Percentiles rank a stretch among this genome's conserved stretches.
Conservation (phyloP, 2,797 vertebrate genomes). For the Anguilla pacifica region DNA sequence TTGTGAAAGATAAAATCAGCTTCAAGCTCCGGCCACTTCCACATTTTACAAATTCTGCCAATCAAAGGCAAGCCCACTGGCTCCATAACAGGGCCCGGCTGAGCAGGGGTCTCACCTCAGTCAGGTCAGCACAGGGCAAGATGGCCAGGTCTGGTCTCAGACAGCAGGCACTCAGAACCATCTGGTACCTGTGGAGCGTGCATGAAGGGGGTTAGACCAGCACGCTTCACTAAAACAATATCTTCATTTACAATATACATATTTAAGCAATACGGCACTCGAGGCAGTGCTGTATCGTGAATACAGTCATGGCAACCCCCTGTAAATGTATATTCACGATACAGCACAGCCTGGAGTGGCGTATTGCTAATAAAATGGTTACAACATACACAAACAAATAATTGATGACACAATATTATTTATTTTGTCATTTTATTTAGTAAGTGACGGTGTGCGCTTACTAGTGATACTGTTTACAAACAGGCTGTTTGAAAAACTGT, state of each 20-base stretch:
- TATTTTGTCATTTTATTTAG: no score
- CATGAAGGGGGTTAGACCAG: neutral
- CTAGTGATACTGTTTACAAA: no score
- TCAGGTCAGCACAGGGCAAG: constrained; percentile 85
- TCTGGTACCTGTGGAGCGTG: constrained; percentile 77
- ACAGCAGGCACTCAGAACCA: constrained; percentile 83
- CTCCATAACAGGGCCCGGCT: neutral
- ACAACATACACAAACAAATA: no score
- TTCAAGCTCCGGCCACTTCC: neutral
- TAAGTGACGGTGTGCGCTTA: no score
- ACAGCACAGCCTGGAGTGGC: no score
- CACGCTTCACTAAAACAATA: neutral
- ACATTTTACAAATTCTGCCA: neutral
- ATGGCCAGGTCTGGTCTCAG: constrained; percentile 84
- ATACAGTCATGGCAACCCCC: no score
- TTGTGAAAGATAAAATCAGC: neutral
- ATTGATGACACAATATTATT: no score
- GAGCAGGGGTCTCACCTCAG: constrained; percentile 75
- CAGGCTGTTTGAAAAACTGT: no score
- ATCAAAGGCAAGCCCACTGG: neutral
- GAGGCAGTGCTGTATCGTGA: no score
- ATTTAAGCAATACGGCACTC: neutral
- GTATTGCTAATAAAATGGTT: no score
- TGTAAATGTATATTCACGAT: no score
- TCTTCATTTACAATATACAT: neutral